Evolutionary conservation across 2,797 vertebrate genomes (phyloP).

Genomic region (Streptopelia turtur): DNA sequence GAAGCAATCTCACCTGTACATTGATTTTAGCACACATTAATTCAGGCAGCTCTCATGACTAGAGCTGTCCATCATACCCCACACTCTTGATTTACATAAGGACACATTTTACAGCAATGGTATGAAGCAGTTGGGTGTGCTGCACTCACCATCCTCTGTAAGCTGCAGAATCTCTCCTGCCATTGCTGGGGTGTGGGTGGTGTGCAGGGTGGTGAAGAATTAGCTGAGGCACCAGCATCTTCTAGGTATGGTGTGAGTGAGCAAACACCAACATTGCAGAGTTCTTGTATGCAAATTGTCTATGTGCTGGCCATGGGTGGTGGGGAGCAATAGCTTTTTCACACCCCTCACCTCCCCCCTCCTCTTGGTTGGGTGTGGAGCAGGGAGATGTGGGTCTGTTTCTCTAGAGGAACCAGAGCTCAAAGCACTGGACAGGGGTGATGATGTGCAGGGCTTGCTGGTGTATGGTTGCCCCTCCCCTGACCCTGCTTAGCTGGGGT

Average conservation of each 20-base stretch:
- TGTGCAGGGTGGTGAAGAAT: background rate
- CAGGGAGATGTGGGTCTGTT: background rate
- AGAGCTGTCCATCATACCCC: background rate
- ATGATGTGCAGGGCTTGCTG: background rate
- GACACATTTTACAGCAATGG: background rate
- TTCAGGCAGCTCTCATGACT: background rate
- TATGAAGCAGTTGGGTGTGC: background rate
- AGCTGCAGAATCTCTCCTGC: background rate
- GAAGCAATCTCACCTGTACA: rapidly evolving
- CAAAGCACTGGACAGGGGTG: background rate
- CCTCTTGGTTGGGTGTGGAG: background rate
- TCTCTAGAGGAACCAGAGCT: background rate
- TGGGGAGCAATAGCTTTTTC: background rate
- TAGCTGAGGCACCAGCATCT: background rate
- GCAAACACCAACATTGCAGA: background rate
- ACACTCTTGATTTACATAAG: rapidly evolving
- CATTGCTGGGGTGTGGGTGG: background rate
- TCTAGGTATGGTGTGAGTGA: background rate
- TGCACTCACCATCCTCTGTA: background rate
- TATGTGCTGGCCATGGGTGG: rapidly evolving
- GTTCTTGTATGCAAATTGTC: background rate
- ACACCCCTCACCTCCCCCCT: rapidly evolving
- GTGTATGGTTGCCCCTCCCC: background rate
- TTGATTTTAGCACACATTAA: background rate
- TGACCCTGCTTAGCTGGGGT: background rate